Evolutionary conservation across 1,140 invertebrate species (phyloP), one percentile per base, ranked within the genome.

Genomic region (Rhyzopertha dominica): DNA sequence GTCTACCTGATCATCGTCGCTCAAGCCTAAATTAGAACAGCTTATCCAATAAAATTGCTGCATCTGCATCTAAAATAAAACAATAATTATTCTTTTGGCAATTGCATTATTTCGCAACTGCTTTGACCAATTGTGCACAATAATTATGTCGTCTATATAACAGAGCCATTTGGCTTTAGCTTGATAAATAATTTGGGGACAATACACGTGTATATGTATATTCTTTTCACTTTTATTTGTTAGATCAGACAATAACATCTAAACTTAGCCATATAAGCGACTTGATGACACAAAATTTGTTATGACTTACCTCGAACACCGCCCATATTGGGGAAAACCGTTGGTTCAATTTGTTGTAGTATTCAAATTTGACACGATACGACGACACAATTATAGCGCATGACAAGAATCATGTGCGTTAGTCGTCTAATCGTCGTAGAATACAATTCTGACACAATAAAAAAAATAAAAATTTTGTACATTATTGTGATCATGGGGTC

Each of bases 181-280:
- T 34, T 10, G 14, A 34, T 16, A 14, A 34, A 34, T 14, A 17
- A 34, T 34, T 17, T 34, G 13, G 31, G 14, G 13, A 10, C 13
- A 34, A 34, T 34, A 34, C 18, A 12, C 31, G 18, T 34, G 10
- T 34, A 34, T 34, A 34, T 34, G 31, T 34, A 12, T 34, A 34
- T n/a, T n/a, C 10, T 12, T 34, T 9, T 12, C 13, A 34, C 10
- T 17, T 34, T 34, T 14, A 17, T 34, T 16, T 34, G 31, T 17
- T 14, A 34, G 10, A 34, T 34, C 14, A 34, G 10, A 16, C 14
- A 34, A 16, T 34, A 12, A n/a, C 18, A 12, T 34, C 10, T 34
- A 12, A n/a, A 34, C 18, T 34, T 34, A 12, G 13, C 14, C 10
- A 12, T 34, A 14, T n/a, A n/a, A n/a, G n/a, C n/a, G n/a, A n/a